A percentile compares a stretch with the other conserved stretches of the same genome.
Evolutionary conservation across 2,797 vertebrate genomes (phyloP).

Genomic region (Danio albolineatus): DNA sequence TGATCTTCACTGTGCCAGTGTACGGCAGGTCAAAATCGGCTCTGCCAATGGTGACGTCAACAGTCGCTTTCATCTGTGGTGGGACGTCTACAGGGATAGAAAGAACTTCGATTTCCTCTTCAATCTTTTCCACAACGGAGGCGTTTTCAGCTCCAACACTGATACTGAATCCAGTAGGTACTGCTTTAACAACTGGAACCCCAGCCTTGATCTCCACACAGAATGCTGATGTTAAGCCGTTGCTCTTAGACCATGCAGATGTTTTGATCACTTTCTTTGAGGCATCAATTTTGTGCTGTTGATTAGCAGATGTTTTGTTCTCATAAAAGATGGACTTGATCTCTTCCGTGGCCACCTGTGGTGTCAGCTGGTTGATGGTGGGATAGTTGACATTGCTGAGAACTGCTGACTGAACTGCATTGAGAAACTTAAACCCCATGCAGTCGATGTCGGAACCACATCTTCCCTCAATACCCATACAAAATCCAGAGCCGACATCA

Average conservation of each 20-base stretch:
- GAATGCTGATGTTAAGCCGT: constrained; percentile 2
- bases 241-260: constrained; percentile 41
- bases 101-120: constrained; percentile 11
- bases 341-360: constrained; percentile 24
- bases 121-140: neutral
- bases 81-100: constrained; percentile 41
- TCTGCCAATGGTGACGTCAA: constrained; percentile 32
- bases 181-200: constrained; percentile 20
- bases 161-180: neutral
- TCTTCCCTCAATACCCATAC: constrained; percentile 27
- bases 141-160: neutral
- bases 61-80: constrained; percentile 23
- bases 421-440: constrained; percentile 46
- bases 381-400: constrained; percentile 44
- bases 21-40: constrained; percentile 41
- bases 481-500: constrained; percentile 54
- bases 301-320: constrained; percentile 5
- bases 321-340: constrained; percentile 44
- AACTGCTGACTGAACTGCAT: constrained; percentile 35
- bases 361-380: constrained; percentile 30
- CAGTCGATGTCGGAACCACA: constrained; percentile 22
- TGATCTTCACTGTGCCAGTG: constrained; percentile 43
- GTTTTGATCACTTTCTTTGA: constrained; percentile 19
- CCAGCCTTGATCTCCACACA: constrained; percentile 20
- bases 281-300: constrained; percentile 39